Percentiles rank a stretch among this genome's conserved stretches.
phyloP scores from a whole-genome alignment of 2,113 vertebrate genomes.

The Philantomba maxwellii region DNA sequence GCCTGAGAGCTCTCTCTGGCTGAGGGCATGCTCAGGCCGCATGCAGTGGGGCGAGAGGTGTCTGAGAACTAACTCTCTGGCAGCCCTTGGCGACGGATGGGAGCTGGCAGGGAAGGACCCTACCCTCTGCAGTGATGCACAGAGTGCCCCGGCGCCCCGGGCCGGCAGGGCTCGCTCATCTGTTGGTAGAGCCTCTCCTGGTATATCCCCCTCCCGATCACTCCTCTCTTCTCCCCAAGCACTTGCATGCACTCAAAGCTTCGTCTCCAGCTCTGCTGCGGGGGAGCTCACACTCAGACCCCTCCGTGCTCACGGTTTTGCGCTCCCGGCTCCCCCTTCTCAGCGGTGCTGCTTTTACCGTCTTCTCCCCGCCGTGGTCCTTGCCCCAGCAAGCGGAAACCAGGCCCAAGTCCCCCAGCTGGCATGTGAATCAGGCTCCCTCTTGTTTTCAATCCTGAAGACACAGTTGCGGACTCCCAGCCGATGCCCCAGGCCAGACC shows the following conservation, averaged over 20 bases:
- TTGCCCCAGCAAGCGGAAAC: no score
- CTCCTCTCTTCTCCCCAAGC: neutral
- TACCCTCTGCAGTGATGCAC: fast-evolving
- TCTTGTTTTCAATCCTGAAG: neutral
- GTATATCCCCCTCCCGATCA: no score
- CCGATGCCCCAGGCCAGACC: neutral
- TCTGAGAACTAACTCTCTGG: fast-evolving
- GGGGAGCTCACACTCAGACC: fast-evolving
- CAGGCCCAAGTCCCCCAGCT: fast-evolving
- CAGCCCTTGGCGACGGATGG: fast-evolving
- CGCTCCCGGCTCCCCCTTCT: fast-evolving
- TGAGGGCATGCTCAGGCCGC: fast-evolving
- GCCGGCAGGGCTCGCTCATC: no score
- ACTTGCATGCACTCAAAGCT: fast-evolving
- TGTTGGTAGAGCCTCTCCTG: fast-evolving
- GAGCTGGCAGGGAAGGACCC: fast-evolving
- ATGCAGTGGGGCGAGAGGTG: fast-evolving
- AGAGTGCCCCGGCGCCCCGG: fast-evolving
- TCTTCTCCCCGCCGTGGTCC: fast-evolving
- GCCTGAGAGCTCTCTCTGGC: no score
- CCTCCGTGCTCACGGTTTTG: fast-evolving
- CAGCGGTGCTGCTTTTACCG: fast-evolving
- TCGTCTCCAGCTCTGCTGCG: neutral
- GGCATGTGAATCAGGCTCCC: fast-evolving
- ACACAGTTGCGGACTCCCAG: no score